These are phyloP conservation scores for Pseudorhombus dupliciocellatus DNA, from an alignment of 2,113 vertebrate genomes.

Conservation along the genomic window DNA sequence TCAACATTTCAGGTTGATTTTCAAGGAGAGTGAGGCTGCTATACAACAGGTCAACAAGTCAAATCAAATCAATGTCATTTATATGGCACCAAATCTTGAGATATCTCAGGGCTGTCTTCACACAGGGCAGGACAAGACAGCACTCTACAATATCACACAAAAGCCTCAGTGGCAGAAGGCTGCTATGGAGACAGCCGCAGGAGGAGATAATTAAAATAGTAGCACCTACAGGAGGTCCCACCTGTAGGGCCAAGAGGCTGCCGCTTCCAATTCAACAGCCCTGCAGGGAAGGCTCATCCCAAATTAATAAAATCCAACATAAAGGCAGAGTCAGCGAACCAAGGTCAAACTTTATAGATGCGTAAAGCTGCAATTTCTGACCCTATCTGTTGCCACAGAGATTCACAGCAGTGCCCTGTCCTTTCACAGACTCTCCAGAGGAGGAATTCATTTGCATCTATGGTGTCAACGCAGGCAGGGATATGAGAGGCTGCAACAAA, in stretches of 20 bases:
- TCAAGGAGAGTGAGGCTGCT: background rate
- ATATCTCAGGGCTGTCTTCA: background rate
- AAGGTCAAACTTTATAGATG: background rate
- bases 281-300: constrained; percentile 57
- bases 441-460: background rate
- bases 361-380: constrained; percentile 1
- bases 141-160: constrained; percentile 16
- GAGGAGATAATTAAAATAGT: constrained; percentile 82
- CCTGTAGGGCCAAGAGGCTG: constrained; percentile 49
- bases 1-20: background rate
- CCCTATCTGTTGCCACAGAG: no score
- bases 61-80: background rate
- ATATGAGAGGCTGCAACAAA: constrained; percentile 5
- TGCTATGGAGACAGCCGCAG: constrained; percentile 63
- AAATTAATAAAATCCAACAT: constrained; percentile 73
- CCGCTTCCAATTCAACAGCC: constrained; percentile 62
- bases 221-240: constrained; percentile 71
- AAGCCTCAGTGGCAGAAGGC: constrained; percentile 35
- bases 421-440: background rate
- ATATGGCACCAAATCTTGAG: background rate
- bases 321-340: constrained; percentile 27
- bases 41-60: background rate
- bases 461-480: background rate
- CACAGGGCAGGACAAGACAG: background rate
- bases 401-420: background rate